These are phyloP conservation scores for Calonectris borealis DNA, from an alignment of 2,113 vertebrate genomes.

Conservation along the genomic window DNA sequence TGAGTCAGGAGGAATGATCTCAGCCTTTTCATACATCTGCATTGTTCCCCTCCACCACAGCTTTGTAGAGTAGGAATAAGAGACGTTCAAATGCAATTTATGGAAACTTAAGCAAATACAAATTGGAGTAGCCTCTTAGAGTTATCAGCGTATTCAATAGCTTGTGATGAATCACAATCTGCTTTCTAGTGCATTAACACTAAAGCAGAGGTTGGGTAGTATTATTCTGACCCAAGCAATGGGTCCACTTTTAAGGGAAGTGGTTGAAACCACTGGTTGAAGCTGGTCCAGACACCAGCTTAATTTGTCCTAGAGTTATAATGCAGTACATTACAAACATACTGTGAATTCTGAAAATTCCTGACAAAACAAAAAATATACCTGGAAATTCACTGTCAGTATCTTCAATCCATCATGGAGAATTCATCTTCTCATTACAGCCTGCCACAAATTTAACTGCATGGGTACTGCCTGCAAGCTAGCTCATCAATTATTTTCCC, in stretches of 20 bases:
- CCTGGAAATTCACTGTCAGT: not conserved
- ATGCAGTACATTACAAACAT: not conserved
- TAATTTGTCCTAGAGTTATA: not conserved
- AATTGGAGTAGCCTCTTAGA: not conserved
- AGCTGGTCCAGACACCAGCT: not conserved
- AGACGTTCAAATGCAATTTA: constrained; percentile 30
- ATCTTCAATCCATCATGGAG: not conserved
- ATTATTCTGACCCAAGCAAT: not conserved
- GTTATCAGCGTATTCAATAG: not conserved
- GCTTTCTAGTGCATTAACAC: not conserved
- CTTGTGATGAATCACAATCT: not conserved
- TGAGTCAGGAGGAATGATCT: constrained; percentile 46
- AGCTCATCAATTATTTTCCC: not conserved
- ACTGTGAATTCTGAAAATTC: not conserved
- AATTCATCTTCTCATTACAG: not conserved
- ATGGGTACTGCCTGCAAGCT: not conserved
- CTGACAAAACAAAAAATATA: not conserved
- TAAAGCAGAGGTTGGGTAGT: not conserved
- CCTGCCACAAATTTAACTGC: not conserved
- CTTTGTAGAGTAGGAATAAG: constrained; percentile 6
- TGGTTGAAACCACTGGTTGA: not conserved
- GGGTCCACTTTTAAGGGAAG: not conserved
- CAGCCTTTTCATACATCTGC: constrained; percentile 4
- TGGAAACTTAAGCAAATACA: constrained; percentile 17
- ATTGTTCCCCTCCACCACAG: constrained; percentile 13